Evolutionary conservation across 1,140 invertebrate genomes (phyloP), one percentile per base, ranked within the genome.

Genomic region (Cydia fagiglandana): DNA sequence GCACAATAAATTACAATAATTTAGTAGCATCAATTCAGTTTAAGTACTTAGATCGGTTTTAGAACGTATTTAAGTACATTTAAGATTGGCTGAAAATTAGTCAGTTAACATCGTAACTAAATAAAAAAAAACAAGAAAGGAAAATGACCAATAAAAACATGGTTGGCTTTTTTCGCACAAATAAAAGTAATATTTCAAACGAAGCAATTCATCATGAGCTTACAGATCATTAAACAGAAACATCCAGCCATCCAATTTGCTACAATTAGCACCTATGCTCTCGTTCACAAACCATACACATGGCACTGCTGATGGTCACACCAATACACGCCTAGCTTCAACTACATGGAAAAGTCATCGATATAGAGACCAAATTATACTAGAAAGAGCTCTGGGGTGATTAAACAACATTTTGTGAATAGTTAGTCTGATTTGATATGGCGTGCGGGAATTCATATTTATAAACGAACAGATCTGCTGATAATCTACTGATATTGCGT

Each of bases 151-250:
- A 9, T 0, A 38, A 41, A 41, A 41, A 41, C 9, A 41, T 41
- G 7, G 38, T 41, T 1, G 1, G 9, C 38, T 41, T 10, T 41
- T 41, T 15, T 4, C 47, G 47, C 47, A 15, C 38, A 41, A 38
- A 47, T 50, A 50, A 50, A 50, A 50, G 45, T 50, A 17, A 53
- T 17, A n/a, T 17, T 53, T 17, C 50, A 53, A 47, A 47, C 45
- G 45, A 47, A 61, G 56, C 20, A 61, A 61, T 61, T 61, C 20
- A 61, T 61, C 56, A 61, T 5, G 10, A 61, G 56, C 56, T 61
- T 61, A 61, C 56, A 61, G 56, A 61, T 61, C 56, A 61, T 61
- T 61, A 61, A 61, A 61, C 56, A 61, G 20, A 61, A 61, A 61
- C 56, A 61, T 61, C 20, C 20, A 61, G 20, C 56, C 17, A 9